Evolutionary conservation across 2,888 invertebrate genomes (phyloP), one percentile per base, ranked within the genome.

Genomic region (Cephalotes varians): DNA sequence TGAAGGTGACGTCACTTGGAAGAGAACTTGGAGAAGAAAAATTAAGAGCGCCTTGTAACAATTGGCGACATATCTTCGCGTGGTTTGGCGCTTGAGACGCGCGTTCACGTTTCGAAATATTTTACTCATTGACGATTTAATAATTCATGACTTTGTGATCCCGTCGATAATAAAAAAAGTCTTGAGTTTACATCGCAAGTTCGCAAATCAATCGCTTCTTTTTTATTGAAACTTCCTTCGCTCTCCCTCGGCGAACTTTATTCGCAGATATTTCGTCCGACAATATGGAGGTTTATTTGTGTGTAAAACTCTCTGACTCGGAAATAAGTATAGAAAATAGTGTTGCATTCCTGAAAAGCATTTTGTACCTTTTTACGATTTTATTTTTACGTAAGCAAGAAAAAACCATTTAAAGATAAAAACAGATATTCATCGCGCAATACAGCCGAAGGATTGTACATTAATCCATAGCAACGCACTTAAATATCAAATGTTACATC

Each of bases 231-330:
- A 74, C 74, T 64, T 65, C 34, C 65, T 65, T 37, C 47, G 74
- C 67, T 49, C 7, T 54, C 18, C 74, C 64, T 65, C 47, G 44
- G 64, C 21, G 18, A 74, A 74, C 74, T 74, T 74, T 74, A 74
- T 65, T 74, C 67, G 65, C 47, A 18, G 74, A 64, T 65, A 65
- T 74, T 65, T 65, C 67, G 74, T 18, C 67, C 67, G 49, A 65
- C 74, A 74, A 74, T 74, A 74, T 67, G 74, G 67, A 64, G 10
- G 74, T 25, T 74, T 74, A 74, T 74, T 65, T 74, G 67, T 74
- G 65, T 49, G 65, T 74, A 64, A 64, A 74, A 64, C 67, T 74
- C 65, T 73, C 67, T 21, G 31, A 15, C 47, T 64, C 6, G 28
- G 6, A 6, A 21, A 65, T 65, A 74, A 74, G 65, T 74, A 65